Base-by-base conservation (phyloP, 2,888 invertebrate species). In the Drosophila melanocephala region DNA sequence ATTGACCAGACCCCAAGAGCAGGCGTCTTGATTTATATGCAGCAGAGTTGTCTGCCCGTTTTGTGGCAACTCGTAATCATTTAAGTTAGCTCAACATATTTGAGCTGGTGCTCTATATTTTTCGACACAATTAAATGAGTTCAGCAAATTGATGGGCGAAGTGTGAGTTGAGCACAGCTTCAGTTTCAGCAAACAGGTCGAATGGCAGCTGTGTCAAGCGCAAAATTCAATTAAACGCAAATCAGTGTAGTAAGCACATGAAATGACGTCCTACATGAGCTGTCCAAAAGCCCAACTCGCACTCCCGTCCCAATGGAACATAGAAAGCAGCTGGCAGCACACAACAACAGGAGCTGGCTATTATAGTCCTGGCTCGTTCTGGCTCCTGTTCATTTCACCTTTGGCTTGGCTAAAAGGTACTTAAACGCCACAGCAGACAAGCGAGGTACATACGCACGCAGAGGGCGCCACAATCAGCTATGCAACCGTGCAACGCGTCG, bases 181-280 rank as follows among this genome's bases (percentile, higher is more conserved):
- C 39, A 57, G 30, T 39, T 57, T 14, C 57, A n/a, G 57, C 39
- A 37, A 35, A 53, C 52, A 47, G 26, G 9, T 47, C 71, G 33
- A 64, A 58, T 56, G 44, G 72, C 65, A 57, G 67, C 72, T 68
- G 83, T 81, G 84, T 86, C 83, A 81, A 75, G 81, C 77, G 64
- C 79, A 69, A 83, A 89, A 86, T 87, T 89, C 88, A 87, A 87
- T 87, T 87, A 87, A 89, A 83, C 82, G 74, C 90, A 87, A 89
- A 87, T 86, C 88, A 86, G 76, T 72, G 79, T 76, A 83, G 80
- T 84, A 86, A 89, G 84, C 83, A 83, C 81, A 83, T 59, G 66
- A 75, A 75, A 42, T 47, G 57, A 42, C 39, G 39, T 44, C 28
- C 63, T 42, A 57, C 64, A 58, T 33, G 32, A 65, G 28, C 47